Evolutionary conservation across 2,113 vertebrate species (phyloP).

Genomic region (Myocastor coypus): DNA sequence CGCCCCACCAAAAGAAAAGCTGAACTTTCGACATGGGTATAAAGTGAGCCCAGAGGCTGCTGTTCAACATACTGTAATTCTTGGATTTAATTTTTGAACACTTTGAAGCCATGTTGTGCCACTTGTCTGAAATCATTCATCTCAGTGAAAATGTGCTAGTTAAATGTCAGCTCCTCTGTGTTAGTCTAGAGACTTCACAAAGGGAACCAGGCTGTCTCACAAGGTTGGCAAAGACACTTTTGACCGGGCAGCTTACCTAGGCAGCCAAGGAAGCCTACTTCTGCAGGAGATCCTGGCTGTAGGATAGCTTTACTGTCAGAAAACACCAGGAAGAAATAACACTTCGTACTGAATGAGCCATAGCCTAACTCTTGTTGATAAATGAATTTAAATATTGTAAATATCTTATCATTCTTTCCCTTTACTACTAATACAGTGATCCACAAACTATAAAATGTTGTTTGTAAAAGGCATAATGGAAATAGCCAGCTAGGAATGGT

Average conservation of each 20-base stretch:
- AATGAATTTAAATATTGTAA: slow-evolving; percentile 42
- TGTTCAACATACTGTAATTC: slow-evolving; percentile 75
- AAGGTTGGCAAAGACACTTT: slow-evolving; percentile 61
- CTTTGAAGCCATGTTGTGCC: slow-evolving; percentile 83
- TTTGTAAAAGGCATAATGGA: not conserved
- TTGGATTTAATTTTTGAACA: slow-evolving; percentile 82
- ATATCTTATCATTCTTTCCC: slow-evolving; percentile 16
- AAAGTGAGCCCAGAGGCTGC: slow-evolving; percentile 76
- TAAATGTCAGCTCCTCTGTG: slow-evolving; percentile 81
- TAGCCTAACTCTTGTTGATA: not conserved
- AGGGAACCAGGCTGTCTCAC: slow-evolving; percentile 46
- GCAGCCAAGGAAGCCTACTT: slow-evolving; percentile 19
- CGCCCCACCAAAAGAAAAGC: slow-evolving; percentile 63
- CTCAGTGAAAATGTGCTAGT: slow-evolving; percentile 83
- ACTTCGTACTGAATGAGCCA: slow-evolving; percentile 28
- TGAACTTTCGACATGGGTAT: slow-evolving; percentile 77
- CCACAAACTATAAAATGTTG: not conserved
- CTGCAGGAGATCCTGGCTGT: not conserved
- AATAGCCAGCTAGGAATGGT: not conserved
- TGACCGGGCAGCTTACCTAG: slow-evolving; percentile 30
- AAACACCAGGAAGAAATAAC: slow-evolving; percentile 15
- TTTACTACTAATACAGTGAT: not conserved
- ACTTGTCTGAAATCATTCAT: slow-evolving; percentile 83
- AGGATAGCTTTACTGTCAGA: not conserved
- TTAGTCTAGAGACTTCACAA: slow-evolving; percentile 66